Evolutionary conservation across 2,888 invertebrate genomes (phyloP), one percentile per base, ranked within the genome.

Genomic region (Eupithecia abbreviata): DNA sequence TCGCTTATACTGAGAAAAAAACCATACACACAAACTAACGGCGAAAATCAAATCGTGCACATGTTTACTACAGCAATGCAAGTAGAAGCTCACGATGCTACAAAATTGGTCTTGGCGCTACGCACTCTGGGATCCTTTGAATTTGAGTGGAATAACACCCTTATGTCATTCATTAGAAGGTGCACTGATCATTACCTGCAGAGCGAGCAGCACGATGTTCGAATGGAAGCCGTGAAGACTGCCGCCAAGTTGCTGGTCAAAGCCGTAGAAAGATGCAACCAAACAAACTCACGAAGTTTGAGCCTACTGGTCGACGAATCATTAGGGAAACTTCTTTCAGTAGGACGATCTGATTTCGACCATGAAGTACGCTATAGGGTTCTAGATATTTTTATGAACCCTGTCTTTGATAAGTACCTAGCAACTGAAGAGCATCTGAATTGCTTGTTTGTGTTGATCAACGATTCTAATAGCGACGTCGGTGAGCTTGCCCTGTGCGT

Each of bases 401-500:
- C 93, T 3, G 84, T 98, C 2, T 99, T 99, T 90, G 99, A 99
- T 89, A 97, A 97, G 77, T 98, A 99, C 91, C 93, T 99, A 76
- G 99, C 99, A 0, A 98, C 99, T 87, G 98, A 99, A 0, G 99
- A 99, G 90, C 99, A 98, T 85, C 92, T 99, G 0, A 98, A 98
- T 82, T 98, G 98, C 0, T 95, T 99, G 0, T 98, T 99, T 90
- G 97, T 99, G 43, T 98, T 98, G 0, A 96, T 99, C 84, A 98
- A 99, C 90, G 99, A 99, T 90, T 99, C 99, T 88, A 97, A 98
- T 80, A 98, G 98, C 88, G 99, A 99, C 90, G 98, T 99, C 71
- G 96, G 99, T 58, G 99, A 99, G 91, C 94, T 98, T 67, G 98
- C 99, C 0, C 96, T 99, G 72, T 98, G 98, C 82, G 98, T 98